These are phyloP conservation scores for Staurois parvus DNA, from an alignment of 2,797 vertebrate species.

Conservation along the genomic window DNA sequence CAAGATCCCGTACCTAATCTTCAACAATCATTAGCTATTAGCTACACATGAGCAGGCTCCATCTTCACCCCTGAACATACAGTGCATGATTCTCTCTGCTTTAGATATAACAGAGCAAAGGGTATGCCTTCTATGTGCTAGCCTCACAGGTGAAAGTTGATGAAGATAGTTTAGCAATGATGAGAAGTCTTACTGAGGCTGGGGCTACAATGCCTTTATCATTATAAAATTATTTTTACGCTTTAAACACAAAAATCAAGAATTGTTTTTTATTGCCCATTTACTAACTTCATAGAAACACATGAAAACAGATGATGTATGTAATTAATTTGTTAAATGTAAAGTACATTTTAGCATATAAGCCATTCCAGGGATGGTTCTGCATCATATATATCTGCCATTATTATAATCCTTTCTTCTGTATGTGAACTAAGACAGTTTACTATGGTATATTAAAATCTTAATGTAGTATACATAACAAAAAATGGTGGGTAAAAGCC, in stretches of 20 bases:
- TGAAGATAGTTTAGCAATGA: background rate
- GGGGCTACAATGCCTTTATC: no score
- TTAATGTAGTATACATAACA: background rate
- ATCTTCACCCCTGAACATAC: no score
- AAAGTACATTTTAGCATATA: background rate
- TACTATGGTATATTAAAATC: conserved; percentile 30
- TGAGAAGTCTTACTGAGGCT: background rate
- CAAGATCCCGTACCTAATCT: no score
- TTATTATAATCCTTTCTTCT: background rate
- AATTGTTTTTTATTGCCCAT: background rate
- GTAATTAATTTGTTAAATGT: background rate
- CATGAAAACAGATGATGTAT: background rate
- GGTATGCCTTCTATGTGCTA: no score
- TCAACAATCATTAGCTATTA: no score
- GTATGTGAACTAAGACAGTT: conserved; percentile 14
- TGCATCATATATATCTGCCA: background rate
- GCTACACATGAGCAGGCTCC: no score
- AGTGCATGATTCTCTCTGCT: no score
- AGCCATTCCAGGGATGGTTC: background rate
- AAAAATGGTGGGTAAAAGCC: background rate
- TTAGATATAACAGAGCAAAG: no score
- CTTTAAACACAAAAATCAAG: no score
- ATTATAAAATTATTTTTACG: background rate
- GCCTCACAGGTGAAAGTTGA: no score
- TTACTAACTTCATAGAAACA: background rate